These are phyloP conservation scores for Boloria selene DNA, from an alignment of 2,888 invertebrate genomes.

Conservation along the genomic window DNA sequence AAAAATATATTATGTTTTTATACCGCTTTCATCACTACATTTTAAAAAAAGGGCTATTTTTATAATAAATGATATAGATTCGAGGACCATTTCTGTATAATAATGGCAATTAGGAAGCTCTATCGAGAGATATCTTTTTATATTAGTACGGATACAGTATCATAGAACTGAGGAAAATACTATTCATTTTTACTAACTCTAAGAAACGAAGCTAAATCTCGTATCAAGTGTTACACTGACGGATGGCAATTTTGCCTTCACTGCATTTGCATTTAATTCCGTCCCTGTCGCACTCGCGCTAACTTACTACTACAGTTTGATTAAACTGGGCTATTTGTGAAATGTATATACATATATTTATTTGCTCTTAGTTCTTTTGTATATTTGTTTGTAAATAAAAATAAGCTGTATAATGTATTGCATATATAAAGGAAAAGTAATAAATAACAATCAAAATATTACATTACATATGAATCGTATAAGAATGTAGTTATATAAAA, in stretches of 20 bases:
- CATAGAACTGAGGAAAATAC: not conserved
- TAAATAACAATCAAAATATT: too few relatives aligned
- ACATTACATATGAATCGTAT: too few relatives aligned
- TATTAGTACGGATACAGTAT: too few relatives aligned
- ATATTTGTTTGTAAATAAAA: not conserved
- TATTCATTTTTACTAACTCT: not conserved
- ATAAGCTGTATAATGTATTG: not conserved
- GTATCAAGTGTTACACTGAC: constrained; percentile 28
- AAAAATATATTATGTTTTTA: too few relatives aligned
- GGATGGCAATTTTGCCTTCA: constrained; percentile 40
- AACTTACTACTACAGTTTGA: constrained; percentile 8
- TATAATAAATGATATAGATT: too few relatives aligned
- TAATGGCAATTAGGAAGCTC: too few relatives aligned
- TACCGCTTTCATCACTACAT: too few relatives aligned
- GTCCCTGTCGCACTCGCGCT: constrained; percentile 8
- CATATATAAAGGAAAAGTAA: too few relatives aligned
- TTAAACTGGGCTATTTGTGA: not conserved
- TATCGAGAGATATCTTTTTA: too few relatives aligned
- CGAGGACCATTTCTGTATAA: too few relatives aligned
- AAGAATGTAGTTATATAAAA: too few relatives aligned
- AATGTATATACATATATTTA: constrained; percentile 2
- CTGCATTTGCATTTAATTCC: constrained; percentile 45
- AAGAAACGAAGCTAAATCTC: not conserved
- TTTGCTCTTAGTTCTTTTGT: not conserved
- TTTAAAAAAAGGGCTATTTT: too few relatives aligned